These are phyloP conservation scores for Tragopan temminckii DNA, from an alignment of 2,797 vertebrate species.

Conservation along the genomic window DNA sequence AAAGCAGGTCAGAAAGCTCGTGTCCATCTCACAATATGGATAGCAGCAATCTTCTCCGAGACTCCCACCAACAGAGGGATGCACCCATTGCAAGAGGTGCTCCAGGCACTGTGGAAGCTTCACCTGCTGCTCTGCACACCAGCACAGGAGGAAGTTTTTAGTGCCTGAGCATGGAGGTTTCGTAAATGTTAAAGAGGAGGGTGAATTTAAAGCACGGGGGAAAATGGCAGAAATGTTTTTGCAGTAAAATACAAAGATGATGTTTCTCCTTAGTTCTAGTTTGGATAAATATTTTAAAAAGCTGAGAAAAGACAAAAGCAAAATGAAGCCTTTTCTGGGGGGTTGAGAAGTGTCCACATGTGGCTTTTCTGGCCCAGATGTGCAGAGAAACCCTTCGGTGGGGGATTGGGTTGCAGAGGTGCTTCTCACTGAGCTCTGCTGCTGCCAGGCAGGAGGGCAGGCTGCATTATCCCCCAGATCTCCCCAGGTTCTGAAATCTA, in stretches of 20 bases:
- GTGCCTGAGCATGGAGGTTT: not conserved
- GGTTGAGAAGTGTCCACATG: not conserved
- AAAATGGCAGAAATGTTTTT: not conserved
- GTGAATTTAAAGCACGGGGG: not conserved
- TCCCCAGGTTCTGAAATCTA: not conserved
- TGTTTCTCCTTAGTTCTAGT: not conserved
- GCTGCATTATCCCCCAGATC: not conserved
- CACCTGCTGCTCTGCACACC: not conserved
- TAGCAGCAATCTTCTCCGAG: not conserved
- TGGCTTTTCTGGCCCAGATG: not conserved
- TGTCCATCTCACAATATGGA: fast-evolving
- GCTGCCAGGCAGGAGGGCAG: not conserved
- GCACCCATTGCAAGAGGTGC: not conserved
- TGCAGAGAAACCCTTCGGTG: not conserved
- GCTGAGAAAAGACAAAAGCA: not conserved
- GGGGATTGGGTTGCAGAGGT: fast-evolving
- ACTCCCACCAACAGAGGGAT: not conserved
- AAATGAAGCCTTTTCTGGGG: not conserved
- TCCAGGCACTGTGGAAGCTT: not conserved
- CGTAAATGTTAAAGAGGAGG: not conserved
- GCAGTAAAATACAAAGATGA: not conserved
- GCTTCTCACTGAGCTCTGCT: not conserved
- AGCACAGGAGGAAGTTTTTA: fast-evolving
- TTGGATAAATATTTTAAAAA: not conserved
- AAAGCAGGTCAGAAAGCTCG: not conserved